Percentiles rank a stretch among this genome's conserved stretches.
Evolutionary conservation across 2,113 vertebrate genomes (phyloP).

Genomic region (Eurystomus gularis): DNA sequence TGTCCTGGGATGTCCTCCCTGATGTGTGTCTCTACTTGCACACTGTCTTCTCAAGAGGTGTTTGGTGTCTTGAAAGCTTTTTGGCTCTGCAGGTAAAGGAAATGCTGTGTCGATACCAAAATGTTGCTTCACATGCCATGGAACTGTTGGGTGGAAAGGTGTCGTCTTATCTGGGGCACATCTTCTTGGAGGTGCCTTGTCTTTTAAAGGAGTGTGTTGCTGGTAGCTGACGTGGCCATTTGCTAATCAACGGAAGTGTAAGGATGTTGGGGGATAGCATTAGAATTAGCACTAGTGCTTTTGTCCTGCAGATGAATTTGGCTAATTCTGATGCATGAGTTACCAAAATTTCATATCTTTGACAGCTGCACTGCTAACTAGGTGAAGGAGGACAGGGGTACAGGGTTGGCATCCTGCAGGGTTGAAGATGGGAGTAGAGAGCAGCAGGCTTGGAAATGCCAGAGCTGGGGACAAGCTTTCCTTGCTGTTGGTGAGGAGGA

Average conservation of each 20-base stretch:
- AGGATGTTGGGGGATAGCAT: neutral
- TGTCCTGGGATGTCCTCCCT: neutral
- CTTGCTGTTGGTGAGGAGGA: neutral
- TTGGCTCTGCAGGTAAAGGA: neutral
- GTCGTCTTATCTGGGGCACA: neutral
- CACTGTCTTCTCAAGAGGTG: neutral
- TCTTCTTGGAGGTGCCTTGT: neutral
- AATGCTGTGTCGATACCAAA: neutral
- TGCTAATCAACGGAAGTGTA: neutral
- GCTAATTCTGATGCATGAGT: neutral
- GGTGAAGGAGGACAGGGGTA: neutral
- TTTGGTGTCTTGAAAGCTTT: neutral
- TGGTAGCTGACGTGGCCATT: neutral
- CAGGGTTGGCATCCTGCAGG: neutral
- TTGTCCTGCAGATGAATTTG: neutral
- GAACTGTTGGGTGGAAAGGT: neutral
- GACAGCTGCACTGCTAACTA: neutral
- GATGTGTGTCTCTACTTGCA: neutral
- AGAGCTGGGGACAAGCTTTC: neutral
- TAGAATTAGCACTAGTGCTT: neutral
- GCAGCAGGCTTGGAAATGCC: neutral
- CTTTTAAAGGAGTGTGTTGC: neutral
- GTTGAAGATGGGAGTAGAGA: neutral
- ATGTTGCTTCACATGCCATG: neutral
- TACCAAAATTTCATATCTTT: neutral